Evolutionary conservation across 2,888 invertebrate genomes (phyloP), one percentile per base, ranked within the genome.

Genomic region (Eremobia ochroleuca): DNA sequence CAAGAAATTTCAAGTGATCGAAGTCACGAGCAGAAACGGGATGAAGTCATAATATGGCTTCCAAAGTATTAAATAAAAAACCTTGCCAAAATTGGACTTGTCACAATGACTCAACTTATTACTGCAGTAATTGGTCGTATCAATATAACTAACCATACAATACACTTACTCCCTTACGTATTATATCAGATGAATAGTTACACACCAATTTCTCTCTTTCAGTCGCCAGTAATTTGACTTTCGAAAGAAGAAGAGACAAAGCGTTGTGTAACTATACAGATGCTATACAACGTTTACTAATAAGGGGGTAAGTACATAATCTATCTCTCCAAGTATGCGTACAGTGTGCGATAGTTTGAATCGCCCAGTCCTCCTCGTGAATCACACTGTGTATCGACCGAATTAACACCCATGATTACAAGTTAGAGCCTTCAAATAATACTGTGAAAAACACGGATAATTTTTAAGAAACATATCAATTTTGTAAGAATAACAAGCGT

Each of bases 341-440:
- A 21, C 25, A 25, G 1, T 31, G 31, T 15, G 43, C 28, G 21
- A 59, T 52, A 21, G 21, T 43, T 79, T n/a, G 55, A 67, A 74
- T 46, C 18, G 37, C 37, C 52, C 46, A 73, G 37, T 64, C 28
- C 37, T 52, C 28, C 15, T 43, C 37, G 52, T 74, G 81, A 74
- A 80, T 84, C 61, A 74, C 40, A 5, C 8, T 67, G 40, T 74
- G 37, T 80, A 75, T 64, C 15, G 9, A 80, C 6, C 21, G 31
- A 66, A 61, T 68, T 71, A 76, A 74, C 65, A n/a, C 31, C 43
- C n/a, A 59, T 68, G n/a, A 49, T 67, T 52, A 34, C 64, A 75
- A 55, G 40, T 71, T 34, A 71, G 37, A 68, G 34, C 9, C 49
- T 62, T 67, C 46, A 43, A 61, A 79, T 11, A 62, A 21, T 52